Evolutionary conservation across 2,888 invertebrate species (phyloP), one percentile per base, ranked within the genome.

Genomic region (Caradrina clavipalpis): DNA sequence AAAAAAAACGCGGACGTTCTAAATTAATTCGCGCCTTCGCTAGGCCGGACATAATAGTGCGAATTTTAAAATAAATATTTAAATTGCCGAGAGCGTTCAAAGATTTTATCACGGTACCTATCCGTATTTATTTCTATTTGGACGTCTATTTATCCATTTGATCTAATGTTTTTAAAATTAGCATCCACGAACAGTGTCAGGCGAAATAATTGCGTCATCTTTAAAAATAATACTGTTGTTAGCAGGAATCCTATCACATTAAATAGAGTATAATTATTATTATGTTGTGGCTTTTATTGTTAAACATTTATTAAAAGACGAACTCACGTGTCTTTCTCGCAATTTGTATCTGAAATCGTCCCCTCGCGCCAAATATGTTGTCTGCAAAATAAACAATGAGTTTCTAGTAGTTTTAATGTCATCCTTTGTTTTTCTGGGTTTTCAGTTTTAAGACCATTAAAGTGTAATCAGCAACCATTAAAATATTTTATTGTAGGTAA

Each of bases 221-320:
- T 66, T 71, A 58, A 56, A 76, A 45, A 45, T 45, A 45, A 61
- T 61, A 15, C 51, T 61, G 50, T 62, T 58, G 57, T 35, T 22
- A 58, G 17, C n/a, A 45, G 39, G 22, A 61, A 60, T 60, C 19
- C 0, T 56, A 56, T 19, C 2, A n/a, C 53, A 61, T 75, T 45
- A 70, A 57, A 71, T 51, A 50, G 19, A 59, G 19, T 72, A 61
- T 59, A n/a, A n/a, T n/a, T n/a, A 66, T 49, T 62, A 76, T 67
- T 55, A 51, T 49, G 58, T 66, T 66, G 21, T 51, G 22, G n/a
- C 26, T 65, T 54, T 66, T 76, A 61, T 70, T 60, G 60, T 60
- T 17, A 7, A 35, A 31, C 39, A 70, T 75, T 57, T 49, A 19
- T 35, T 17, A 45, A 45, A 49, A 49, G 22, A 49, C 47, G n/a